Percentiles rank a stretch among this genome's conserved stretches.
These are phyloP conservation scores for Xylophagus ater DNA, from an alignment of 2,888 invertebrate genomes.

Conservation along the genomic window DNA sequence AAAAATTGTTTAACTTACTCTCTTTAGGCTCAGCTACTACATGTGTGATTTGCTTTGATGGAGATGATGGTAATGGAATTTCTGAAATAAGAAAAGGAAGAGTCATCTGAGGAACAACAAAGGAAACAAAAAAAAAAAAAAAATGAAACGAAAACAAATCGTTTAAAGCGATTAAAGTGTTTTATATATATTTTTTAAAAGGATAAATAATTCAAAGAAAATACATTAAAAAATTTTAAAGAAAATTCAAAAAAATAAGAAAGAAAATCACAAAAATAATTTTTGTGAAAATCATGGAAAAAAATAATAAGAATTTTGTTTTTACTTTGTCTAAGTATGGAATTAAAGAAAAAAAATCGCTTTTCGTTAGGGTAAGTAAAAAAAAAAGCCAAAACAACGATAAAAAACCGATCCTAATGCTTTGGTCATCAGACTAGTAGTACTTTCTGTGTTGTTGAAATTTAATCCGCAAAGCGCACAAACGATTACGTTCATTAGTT, in stretches of 20 bases:
- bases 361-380: no score
- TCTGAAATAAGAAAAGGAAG: constrained; percentile 47
- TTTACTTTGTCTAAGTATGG: no score
- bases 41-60: constrained; percentile 55
- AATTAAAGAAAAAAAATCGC: no score
- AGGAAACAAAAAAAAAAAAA: neutral
- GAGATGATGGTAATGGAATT: constrained; percentile 78
- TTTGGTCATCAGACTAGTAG: no score
- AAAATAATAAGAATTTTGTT: no score
- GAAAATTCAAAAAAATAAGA: constrained; percentile 4
- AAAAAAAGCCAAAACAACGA: no score
- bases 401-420: no score
- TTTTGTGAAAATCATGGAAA: no score
- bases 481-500: constrained; percentile 7
- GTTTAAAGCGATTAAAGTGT: neutral
- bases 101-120: neutral
- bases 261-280: no score
- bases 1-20: constrained; percentile 29
- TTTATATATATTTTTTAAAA: no score
- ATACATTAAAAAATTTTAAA: constrained; percentile 5
- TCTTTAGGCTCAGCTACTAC: constrained; percentile 38
- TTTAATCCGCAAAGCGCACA: constrained; percentile 6
- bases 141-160: neutral
- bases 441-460: constrained; percentile 10
- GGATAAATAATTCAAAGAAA: no score